These are phyloP conservation scores for Pimephales promelas DNA, from an alignment of 2,113 vertebrate species.

Conservation along the genomic window DNA sequence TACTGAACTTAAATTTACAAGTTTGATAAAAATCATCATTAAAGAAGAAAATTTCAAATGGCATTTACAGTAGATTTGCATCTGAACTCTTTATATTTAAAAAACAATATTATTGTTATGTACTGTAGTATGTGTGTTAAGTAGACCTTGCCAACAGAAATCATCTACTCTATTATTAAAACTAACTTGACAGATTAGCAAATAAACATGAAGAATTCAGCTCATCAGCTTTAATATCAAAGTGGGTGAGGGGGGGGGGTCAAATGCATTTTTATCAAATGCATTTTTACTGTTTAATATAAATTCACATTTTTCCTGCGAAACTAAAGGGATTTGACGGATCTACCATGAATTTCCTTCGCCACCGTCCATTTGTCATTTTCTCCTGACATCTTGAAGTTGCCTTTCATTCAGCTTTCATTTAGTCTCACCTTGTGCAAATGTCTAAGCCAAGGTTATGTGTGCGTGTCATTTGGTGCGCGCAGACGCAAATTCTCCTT, in stretches of 20 bases:
- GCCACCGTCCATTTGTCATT: slow-evolving; percentile 53
- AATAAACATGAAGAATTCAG: not conserved
- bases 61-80: too few relatives aligned
- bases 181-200: not conserved
- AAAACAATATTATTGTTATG: not conserved
- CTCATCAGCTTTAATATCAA: too few relatives aligned
- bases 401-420: slow-evolving; percentile 51
- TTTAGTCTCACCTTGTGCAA: slow-evolving; percentile 47
- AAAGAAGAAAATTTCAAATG: too few relatives aligned
- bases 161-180: not conserved
- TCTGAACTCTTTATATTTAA: too few relatives aligned
- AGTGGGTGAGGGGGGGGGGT: accelerated
- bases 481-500: not conserved
- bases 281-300: slow-evolving; percentile 24
- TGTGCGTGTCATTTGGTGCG: not conserved
- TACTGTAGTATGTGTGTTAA: too few relatives aligned
- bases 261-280: slow-evolving; percentile 18
- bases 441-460: slow-evolving; percentile 30
- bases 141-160: not conserved
- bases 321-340: slow-evolving; percentile 41
- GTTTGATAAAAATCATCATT: too few relatives aligned
- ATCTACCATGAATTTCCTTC: slow-evolving; percentile 49
- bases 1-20: too few relatives aligned
- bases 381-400: slow-evolving; percentile 52
- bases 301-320: slow-evolving; percentile 6